These are phyloP conservation scores for Lycia hirtaria DNA, from an alignment of 2,888 invertebrate genomes.

Conservation along the genomic window DNA sequence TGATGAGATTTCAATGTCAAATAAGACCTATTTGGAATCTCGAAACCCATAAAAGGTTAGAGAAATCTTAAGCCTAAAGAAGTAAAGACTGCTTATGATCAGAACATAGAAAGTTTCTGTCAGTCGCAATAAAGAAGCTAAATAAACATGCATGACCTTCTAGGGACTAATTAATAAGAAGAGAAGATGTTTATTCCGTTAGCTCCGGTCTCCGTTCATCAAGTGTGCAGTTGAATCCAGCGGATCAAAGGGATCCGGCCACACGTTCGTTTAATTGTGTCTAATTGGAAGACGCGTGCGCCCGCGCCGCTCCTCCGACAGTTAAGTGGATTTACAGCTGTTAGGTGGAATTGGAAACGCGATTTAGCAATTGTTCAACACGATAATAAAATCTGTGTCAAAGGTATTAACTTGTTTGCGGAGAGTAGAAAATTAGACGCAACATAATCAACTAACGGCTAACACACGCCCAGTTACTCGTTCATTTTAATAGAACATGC, in stretches of 20 bases:
- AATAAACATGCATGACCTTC: constrained; percentile 11
- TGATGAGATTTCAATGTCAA: constrained; percentile 8
- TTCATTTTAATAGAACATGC: neutral
- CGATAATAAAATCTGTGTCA: constrained; percentile 52
- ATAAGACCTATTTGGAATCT: constrained; percentile 10
- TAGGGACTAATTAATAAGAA: constrained; percentile 23
- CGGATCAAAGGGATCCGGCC: constrained; percentile 64
- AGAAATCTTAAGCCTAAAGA: constrained; percentile 4
- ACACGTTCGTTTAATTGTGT: constrained; percentile 65
- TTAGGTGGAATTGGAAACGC: constrained; percentile 56
- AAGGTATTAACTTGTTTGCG: constrained; percentile 34
- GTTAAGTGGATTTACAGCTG: constrained; percentile 75
- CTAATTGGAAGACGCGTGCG: constrained; percentile 70
- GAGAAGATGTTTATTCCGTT: constrained; percentile 14
- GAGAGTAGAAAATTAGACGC: constrained; percentile 1
- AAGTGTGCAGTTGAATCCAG: constrained; percentile 52
- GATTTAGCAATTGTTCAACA: constrained; percentile 58
- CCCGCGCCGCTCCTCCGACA: constrained; percentile 56
- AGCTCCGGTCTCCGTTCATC: constrained; percentile 21
- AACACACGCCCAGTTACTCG: neutral
- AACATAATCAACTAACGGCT: constrained; percentile 3
- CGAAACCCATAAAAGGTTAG: constrained; percentile 8
- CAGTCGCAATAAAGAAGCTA: constrained; percentile 5
- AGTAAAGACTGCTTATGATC: constrained; percentile 6
- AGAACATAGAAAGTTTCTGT: constrained; percentile 12